phyloP scores from a whole-genome alignment of 2,888 invertebrate genomes.

The Dendrolimus pini region DNA sequence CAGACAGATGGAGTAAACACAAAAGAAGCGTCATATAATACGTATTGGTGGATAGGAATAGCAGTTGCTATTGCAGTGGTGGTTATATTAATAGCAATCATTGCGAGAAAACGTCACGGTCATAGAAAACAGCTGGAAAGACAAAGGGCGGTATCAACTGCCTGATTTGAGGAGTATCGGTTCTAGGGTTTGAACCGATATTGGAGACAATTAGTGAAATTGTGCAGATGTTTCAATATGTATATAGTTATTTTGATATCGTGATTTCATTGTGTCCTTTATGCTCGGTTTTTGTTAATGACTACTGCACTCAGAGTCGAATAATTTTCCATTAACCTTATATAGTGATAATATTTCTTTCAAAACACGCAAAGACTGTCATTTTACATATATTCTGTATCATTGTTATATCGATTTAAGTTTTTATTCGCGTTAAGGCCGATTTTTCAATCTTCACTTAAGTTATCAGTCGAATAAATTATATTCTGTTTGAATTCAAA shows the following conservation, averaged over 20 bases:
- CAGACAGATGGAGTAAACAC: conserved; percentile 35
- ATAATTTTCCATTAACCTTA: conserved; percentile 9
- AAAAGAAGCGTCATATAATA: conserved; percentile 62
- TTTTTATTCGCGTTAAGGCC: too few species aligned
- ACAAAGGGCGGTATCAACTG: conserved; percentile 58
- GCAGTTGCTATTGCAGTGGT: conserved; percentile 59
- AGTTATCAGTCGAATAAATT: too few species aligned
- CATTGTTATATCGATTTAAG: too few species aligned
- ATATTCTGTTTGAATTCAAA: too few species aligned
- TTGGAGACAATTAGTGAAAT: conserved; percentile 41
- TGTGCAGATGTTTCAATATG: conserved; percentile 49
- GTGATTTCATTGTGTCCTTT: conserved; percentile 20
- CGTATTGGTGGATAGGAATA: conserved; percentile 71
- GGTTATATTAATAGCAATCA: conserved; percentile 57
- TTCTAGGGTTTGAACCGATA: conserved; percentile 62
- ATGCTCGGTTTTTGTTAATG: conserved; percentile 9
- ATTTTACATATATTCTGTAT: too few species aligned
- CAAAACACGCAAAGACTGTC: too few species aligned
- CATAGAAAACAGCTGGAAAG: conserved; percentile 67
- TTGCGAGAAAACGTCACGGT: conserved; percentile 67
- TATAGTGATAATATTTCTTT: conserved; percentile 12
- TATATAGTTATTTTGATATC: conserved; percentile 15
- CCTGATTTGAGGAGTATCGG: conserved; percentile 75
- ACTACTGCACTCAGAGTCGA: conserved; percentile 4
- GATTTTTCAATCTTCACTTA: too few species aligned